phyloP scores from a whole-genome alignment of 2,113 vertebrate species.

The Lycocorax pyrrhopterus region DNA sequence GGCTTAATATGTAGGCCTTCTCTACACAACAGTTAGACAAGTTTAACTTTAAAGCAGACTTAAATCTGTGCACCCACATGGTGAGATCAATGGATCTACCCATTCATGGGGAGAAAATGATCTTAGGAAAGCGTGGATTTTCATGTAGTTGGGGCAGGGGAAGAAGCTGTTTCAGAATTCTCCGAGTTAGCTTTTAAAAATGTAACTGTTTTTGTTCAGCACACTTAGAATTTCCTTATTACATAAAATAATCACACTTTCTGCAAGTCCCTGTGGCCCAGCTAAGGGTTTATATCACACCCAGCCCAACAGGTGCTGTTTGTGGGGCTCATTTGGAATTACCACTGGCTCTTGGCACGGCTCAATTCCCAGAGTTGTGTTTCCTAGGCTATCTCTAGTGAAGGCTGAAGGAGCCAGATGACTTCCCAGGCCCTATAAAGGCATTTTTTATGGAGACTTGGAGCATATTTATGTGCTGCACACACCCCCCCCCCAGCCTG shows the following conservation, averaged over 20 bases:
- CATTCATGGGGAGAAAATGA: neutral
- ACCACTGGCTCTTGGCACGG: neutral
- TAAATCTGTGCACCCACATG: neutral
- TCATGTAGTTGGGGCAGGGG: neutral
- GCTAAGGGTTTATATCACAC: neutral
- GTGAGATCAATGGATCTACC: neutral
- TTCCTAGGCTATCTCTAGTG: neutral
- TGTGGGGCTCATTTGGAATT: neutral
- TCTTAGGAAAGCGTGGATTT: neutral
- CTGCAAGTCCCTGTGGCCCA: neutral
- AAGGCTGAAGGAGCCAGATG: slow-evolving; percentile 24
- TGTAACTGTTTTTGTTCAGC: neutral
- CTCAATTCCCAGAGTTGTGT: neutral
- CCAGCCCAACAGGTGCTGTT: slow-evolving; percentile 18
- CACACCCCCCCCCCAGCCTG: neutral
- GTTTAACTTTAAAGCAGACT: neutral
- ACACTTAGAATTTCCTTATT: neutral
- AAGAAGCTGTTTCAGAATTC: neutral
- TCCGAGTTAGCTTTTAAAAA: neutral
- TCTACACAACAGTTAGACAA: neutral
- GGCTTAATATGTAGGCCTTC: neutral
- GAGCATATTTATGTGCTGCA: neutral
- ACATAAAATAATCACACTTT: neutral
- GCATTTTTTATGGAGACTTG: slow-evolving; percentile 31
- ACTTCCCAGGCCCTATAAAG: slow-evolving; percentile 27